phyloP scores from a whole-genome alignment of 2,797 vertebrate genomes.

The Sitta carolinensis region DNA sequence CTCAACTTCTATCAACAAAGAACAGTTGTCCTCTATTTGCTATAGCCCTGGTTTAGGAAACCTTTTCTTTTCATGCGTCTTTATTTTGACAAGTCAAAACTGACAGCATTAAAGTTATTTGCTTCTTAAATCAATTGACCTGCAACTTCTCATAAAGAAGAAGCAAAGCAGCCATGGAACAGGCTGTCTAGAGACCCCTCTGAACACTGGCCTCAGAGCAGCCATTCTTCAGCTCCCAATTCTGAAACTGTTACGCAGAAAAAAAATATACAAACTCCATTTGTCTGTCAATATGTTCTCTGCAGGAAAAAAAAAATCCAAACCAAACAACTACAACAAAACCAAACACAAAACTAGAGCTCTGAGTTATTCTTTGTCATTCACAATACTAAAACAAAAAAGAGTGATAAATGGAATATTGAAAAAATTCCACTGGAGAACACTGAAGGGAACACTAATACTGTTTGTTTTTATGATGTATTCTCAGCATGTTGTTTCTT shows the following conservation, averaged over 20 bases:
- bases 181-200: not conserved
- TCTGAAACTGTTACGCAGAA: not conserved
- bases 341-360: not conserved
- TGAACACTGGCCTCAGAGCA: not conserved
- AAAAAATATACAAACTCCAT: not conserved
- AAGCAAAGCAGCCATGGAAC: not conserved
- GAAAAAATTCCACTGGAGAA: not conserved
- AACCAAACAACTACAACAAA: not conserved
- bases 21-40: not conserved
- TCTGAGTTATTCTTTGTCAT: not conserved
- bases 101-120: not conserved
- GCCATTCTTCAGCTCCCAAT: not conserved
- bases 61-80: not conserved
- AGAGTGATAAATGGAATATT: not conserved
- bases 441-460: not conserved
- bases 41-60: not conserved
- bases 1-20: not conserved
- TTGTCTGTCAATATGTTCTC: not conserved
- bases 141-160: not conserved
- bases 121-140: not conserved
- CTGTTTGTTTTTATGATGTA: not conserved
- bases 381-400: not conserved
- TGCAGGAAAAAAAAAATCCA: not conserved
- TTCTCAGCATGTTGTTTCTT: constrained; percentile 3
- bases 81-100: not conserved